Evolutionary conservation across 2,797 vertebrate species (phyloP), one percentile per base, ranked within the genome.

Genomic region (Antennarius maculatus): DNA sequence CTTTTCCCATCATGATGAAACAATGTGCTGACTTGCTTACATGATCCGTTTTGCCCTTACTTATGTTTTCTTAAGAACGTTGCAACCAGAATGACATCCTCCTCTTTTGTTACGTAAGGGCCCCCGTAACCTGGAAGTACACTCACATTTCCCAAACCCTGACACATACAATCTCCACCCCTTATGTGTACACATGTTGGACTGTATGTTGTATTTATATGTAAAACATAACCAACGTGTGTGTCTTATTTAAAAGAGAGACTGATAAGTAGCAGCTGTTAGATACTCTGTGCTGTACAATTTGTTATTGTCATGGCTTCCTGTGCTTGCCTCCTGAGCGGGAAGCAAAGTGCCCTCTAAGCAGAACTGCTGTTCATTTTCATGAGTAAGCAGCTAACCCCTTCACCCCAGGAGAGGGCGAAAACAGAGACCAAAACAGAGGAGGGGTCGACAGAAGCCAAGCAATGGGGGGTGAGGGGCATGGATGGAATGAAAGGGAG

Each of bases 331-430:
- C 82, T 89, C 85, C 87, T 87, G 80, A 90, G 79, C 79, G 76
- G 87, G 86, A 90, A 86, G 70, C 84, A 88, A 92, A 92, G 74
- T 90, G 89, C 90, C 75, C 79, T 86, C 81, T 89, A 91, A 92
- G 92, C 91, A 92, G 72, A 93, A 92, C 86, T 61, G 52, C 71
- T 77, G 74, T 87, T 72, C 64, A 76, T 92, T 91, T 89, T 69
- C 90, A 92, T 92, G 91, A 93, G 90, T 92, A 92, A 94, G 92
- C 92, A 93, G 77, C 90, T 87, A 72, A 90, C 84, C 88, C 77
- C 39, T 42, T 88, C 76, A 80, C 81, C 85, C 81, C 80, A 72
- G 69, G 66, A 83, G 82, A 84, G 79, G 75, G 76, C 17, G 8
- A 39, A 39, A 39, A 39, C 37, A 39, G 37, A 39, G 62, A 79